Base-by-base conservation (phyloP, 2,797 vertebrate genomes). In the Hypotaenidia okinawae region DNA sequence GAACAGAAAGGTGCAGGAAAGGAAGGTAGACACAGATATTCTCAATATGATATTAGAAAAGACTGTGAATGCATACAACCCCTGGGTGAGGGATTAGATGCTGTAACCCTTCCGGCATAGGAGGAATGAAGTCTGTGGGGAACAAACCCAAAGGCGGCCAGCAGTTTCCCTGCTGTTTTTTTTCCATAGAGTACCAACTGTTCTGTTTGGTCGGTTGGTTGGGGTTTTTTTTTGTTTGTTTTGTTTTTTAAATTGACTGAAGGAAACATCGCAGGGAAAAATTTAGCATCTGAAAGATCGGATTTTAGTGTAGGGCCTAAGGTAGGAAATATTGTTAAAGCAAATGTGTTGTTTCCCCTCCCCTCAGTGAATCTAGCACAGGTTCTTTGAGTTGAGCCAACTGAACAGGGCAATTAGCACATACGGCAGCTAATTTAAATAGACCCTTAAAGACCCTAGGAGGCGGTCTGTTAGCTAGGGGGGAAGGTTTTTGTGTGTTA, bases 391-490 rank as follows among this genome's bases (percentile, higher is more conserved):
- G 24, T 61, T 80, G 27, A 15, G 23, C 13, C 67, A 83, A 37
- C 23, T 83, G 67, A 51, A 47, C 7, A 18, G 4, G 61, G 30
- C 35, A 57, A 51, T 64, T 45, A 70, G 28, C 32, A 51, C 14
- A 59, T 37, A 5, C 70, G 45, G 23, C 30, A 80, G 19, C 32
- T 67, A 16, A 70, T 70, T 79, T 59, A 87, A 55, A 23, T 3
- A 70, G 68, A 28, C 7, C 32, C 4, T 33, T 9, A 32, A 33
- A 75, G 39, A 22, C 0, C 1, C 30, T 10, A 33, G 6, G 24
- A 16, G 24, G 6, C 10, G 12, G 1, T 13, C 1, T 4, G 1
- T 5, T 3, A 35, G 6, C 9, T 11, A 24, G 33, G 14, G 25
- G 19, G 28, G 18, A 18, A 28, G 18, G 9, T n/a, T 37, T 0